These are phyloP conservation scores for Metridium senile DNA, from an alignment of 92 coral and sea anemone species.

Conservation along the genomic window DNA sequence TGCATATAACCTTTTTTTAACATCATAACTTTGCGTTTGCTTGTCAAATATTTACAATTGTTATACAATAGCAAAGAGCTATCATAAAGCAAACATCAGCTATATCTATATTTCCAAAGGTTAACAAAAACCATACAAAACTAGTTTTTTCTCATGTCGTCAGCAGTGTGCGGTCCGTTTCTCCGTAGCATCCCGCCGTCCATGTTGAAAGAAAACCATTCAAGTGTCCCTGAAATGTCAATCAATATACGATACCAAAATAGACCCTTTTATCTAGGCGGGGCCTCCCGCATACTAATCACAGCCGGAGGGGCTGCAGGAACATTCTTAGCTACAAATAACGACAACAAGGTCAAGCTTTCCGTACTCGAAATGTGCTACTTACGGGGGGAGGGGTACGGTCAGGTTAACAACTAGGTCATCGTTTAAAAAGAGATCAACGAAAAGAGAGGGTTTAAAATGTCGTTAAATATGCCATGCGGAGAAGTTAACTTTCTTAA, in stretches of 20 bases:
- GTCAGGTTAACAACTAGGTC: not conserved
- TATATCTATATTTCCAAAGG: too few relatives aligned
- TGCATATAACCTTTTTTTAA: too few relatives aligned
- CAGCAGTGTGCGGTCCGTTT: not conserved
- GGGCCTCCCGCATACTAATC: not conserved
- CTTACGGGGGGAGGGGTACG: not conserved
- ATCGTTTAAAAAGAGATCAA: constrained; percentile 4
- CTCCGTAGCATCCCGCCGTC: not conserved
- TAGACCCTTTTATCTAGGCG: not conserved
- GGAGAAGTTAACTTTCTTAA: not conserved
- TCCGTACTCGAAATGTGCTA: too few relatives aligned
- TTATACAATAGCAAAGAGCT: too few relatives aligned
- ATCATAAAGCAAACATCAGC: too few relatives aligned
- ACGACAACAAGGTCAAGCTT: too few relatives aligned
- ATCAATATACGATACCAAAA: not conserved
- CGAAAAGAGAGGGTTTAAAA: not conserved
- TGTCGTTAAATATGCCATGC: not conserved
- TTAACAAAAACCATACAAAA: too few relatives aligned
- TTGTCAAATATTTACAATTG: too few relatives aligned
- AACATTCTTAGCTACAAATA: too few relatives aligned
- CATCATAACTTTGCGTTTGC: too few relatives aligned
- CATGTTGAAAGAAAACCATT: not conserved
- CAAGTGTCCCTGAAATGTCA: not conserved
- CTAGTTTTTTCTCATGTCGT: too few relatives aligned
- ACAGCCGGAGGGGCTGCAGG: not conserved